Percentiles rank a stretch among this genome's conserved stretches.
Conservation (phyloP, 2,113 vertebrate species). For the Boleophthalmus pectinirostris region DNA sequence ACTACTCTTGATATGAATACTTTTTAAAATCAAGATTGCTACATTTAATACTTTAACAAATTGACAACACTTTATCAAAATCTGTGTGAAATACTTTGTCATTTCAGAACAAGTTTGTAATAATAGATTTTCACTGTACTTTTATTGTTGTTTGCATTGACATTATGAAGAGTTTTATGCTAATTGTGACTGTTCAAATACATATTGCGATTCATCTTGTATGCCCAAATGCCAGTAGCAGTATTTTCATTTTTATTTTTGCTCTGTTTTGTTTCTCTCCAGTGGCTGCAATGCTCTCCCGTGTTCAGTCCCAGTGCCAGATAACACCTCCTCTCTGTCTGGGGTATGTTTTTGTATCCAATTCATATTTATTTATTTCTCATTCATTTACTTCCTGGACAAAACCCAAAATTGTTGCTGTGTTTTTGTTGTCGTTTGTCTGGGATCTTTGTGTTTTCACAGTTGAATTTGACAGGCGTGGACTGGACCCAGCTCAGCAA, state of each 20-base stretch:
- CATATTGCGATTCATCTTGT: too few species aligned
- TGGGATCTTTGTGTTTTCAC: conserved; percentile 39
- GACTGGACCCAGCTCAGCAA: conserved; percentile 97
- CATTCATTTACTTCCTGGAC: background rate
- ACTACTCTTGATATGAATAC: too few species aligned
- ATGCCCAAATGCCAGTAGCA: too few species aligned
- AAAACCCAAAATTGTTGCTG: background rate
- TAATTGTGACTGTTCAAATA: too few species aligned
- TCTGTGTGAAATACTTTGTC: too few species aligned
- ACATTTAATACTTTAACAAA: too few species aligned
- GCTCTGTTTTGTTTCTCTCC: conserved; percentile 38
- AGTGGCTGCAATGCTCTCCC: conserved; percentile 87
- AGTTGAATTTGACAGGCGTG: conserved; percentile 93
- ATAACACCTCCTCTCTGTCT: conserved; percentile 89
- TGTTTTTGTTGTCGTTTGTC: conserved; percentile 6
- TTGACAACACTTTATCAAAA: too few species aligned
- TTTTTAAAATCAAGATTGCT: too few species aligned
- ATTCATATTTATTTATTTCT: background rate
- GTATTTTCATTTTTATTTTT: conserved; percentile 16
- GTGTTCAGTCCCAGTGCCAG: conserved; percentile 86
- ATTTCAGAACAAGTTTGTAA: too few species aligned
- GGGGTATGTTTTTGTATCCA: conserved; percentile 80
- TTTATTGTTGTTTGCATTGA: too few species aligned
- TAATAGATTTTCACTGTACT: too few species aligned
- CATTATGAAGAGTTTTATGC: too few species aligned